Percentiles rank a stretch among this genome's conserved stretches.
These are phyloP conservation scores for Cydia strobilella DNA, from an alignment of 1,140 invertebrate species.

Conservation along the genomic window DNA sequence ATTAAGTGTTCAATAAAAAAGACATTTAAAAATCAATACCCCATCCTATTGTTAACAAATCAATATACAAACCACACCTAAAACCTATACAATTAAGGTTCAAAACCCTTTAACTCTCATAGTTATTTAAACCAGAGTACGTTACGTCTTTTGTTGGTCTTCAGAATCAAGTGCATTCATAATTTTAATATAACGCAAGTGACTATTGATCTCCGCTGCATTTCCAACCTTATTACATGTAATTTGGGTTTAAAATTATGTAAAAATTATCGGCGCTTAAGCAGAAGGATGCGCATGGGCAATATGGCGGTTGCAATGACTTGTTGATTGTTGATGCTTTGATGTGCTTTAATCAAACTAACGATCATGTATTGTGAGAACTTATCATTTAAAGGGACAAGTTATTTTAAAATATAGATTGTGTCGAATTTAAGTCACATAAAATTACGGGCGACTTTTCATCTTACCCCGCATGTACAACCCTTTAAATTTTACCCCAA, in stretches of 20 bases:
- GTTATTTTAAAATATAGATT: too few relatives aligned
- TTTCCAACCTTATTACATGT: neutral
- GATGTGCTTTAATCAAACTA: neutral
- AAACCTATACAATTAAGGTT: neutral
- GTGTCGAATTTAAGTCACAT: too few relatives aligned
- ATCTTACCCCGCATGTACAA: too few relatives aligned
- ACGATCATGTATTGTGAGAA: neutral
- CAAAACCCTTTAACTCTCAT: neutral
- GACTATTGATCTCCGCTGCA: neutral
- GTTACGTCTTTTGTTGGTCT: conserved; percentile 3
- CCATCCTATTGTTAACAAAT: neutral
- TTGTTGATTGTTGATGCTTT: neutral
- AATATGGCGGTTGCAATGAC: conserved; percentile 2
- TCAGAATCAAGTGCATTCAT: neutral
- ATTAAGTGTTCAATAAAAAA: neutral
- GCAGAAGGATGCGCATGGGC: neutral
- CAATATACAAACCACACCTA: neutral
- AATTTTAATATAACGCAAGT: neutral
- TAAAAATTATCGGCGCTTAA: neutral
- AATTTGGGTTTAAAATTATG: neutral
- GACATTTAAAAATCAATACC: conserved; percentile 1
- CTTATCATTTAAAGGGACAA: neutral
- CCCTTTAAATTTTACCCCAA: too few relatives aligned
- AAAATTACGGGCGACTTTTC: too few relatives aligned
- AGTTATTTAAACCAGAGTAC: neutral